A percentile compares a stretch with the other conserved stretches of the same genome.
phyloP scores from a whole-genome alignment of 2,113 vertebrate genomes.

The Otus sunia region DNA sequence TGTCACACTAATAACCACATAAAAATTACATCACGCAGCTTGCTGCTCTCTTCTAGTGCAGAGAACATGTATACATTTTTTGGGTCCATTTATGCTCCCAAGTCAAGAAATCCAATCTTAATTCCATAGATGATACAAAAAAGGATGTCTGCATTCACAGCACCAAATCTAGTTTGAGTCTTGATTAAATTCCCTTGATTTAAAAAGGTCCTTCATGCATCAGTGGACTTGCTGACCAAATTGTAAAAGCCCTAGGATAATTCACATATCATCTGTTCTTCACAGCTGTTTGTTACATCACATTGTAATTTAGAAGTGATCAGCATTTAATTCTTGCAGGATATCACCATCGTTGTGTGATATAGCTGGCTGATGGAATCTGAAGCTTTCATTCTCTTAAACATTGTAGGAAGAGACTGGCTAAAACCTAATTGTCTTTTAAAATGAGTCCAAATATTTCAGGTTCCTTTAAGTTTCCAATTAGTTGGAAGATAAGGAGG shows the following conservation, averaged over 20 bases:
- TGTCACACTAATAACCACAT: neutral
- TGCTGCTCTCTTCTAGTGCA: neutral
- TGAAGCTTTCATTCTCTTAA: neutral
- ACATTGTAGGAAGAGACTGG: neutral
- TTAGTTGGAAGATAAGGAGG: neutral
- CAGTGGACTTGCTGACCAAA: neutral
- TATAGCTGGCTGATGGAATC: neutral
- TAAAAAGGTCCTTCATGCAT: slow-evolving; percentile 15
- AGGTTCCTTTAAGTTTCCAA: neutral
- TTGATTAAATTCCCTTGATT: neutral
- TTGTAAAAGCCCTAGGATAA: neutral
- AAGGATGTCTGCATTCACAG: neutral
- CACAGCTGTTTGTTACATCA: slow-evolving; percentile 13
- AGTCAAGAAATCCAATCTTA: neutral
- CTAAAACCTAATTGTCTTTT: neutral
- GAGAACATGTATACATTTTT: accelerated
- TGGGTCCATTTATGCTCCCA: neutral
- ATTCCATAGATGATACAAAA: neutral
- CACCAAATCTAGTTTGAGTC: neutral
- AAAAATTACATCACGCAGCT: accelerated
- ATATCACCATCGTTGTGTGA: neutral
- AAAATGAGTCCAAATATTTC: neutral
- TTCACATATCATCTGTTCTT: slow-evolving; percentile 4
- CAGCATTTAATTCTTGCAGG: neutral
- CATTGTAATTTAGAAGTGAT: neutral